These are phyloP conservation scores for Spatulosminthurus flaviceps DNA, from an alignment of 2,888 invertebrate species.

Conservation along the genomic window DNA sequence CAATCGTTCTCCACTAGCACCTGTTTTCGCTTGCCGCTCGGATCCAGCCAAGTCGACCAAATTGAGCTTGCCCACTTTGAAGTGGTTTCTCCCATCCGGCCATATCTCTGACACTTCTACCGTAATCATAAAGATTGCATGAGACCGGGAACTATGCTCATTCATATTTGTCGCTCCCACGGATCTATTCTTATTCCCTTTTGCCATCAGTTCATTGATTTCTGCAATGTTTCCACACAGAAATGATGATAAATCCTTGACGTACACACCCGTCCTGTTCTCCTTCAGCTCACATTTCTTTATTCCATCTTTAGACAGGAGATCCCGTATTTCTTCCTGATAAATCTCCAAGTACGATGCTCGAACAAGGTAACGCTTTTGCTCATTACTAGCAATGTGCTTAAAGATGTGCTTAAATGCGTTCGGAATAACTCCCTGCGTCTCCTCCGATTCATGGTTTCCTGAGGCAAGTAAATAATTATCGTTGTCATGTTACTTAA, in stretches of 20 bases:
- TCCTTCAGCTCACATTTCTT: conserved; percentile 79
- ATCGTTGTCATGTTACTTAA: background rate
- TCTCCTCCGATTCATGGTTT: conserved; percentile 73
- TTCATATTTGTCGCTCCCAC: conserved; percentile 97
- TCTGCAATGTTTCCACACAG: conserved; percentile 94
- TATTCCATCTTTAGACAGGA: conserved; percentile 76
- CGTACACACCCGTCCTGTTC: conserved; percentile 88
- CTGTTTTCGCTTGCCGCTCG: conserved; percentile 82
- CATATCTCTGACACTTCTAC: conserved; percentile 89
- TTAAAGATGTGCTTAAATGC: conserved; percentile 98
- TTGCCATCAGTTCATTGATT: conserved; percentile 91
- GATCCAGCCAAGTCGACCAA: conserved; percentile 98
- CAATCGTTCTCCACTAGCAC: conserved; percentile 89
- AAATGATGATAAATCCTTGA: conserved; percentile 92
- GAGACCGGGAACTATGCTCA: conserved; percentile 96
- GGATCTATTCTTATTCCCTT: conserved; percentile 93
- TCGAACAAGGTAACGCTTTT: conserved; percentile 94
- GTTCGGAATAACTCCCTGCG: conserved; percentile 89
- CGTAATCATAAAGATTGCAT: conserved; percentile 98
- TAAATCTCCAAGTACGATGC: conserved; percentile 98
- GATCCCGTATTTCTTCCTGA: conserved; percentile 85
- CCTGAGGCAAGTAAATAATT: conserved; percentile 68
- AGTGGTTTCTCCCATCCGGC: conserved; percentile 70
- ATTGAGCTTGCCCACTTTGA: conserved; percentile 93
- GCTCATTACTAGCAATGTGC: conserved; percentile 89